phyloP scores from a whole-genome alignment of 2,797 vertebrate genomes.

The Molossus molossus region DNA sequence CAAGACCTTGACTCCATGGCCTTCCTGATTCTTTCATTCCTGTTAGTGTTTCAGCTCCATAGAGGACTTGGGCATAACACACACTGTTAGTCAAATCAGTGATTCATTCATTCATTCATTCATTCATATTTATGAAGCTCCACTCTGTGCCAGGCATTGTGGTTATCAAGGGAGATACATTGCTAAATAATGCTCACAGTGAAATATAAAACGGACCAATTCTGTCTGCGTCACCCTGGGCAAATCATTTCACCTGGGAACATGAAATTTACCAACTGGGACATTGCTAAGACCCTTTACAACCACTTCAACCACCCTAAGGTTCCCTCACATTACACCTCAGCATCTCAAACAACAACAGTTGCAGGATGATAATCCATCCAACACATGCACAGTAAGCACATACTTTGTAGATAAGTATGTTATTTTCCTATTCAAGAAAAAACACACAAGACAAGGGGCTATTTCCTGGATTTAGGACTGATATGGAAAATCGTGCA shows the following conservation, averaged over 20 bases:
- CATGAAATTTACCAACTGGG: not conserved
- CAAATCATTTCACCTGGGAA: not conserved
- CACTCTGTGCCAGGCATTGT: not conserved
- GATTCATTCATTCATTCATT: conserved; percentile 25
- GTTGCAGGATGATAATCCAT: not conserved
- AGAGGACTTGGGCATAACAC: not conserved
- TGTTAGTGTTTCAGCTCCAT: conserved; percentile 7
- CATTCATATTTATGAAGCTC: not conserved
- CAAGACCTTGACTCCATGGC: not conserved
- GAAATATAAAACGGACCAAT: not conserved
- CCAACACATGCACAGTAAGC: not conserved
- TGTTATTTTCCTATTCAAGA: conserved; percentile 30
- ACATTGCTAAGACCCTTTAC: conserved; percentile 19
- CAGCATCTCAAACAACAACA: too few species aligned
- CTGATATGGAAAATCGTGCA: conserved; percentile 16
- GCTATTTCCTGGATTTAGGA: not conserved
- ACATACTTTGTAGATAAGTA: not conserved
- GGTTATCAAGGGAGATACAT: not conserved
- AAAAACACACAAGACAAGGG: not conserved
- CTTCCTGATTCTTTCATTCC: not conserved
- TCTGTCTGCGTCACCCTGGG: not conserved
- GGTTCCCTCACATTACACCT: not conserved
- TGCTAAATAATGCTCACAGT: not conserved
- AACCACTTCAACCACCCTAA: not conserved
- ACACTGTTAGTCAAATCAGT: not conserved